These are phyloP conservation scores for Thymelicus lineola DNA, from an alignment of 2,888 invertebrate species.

Conservation along the genomic window DNA sequence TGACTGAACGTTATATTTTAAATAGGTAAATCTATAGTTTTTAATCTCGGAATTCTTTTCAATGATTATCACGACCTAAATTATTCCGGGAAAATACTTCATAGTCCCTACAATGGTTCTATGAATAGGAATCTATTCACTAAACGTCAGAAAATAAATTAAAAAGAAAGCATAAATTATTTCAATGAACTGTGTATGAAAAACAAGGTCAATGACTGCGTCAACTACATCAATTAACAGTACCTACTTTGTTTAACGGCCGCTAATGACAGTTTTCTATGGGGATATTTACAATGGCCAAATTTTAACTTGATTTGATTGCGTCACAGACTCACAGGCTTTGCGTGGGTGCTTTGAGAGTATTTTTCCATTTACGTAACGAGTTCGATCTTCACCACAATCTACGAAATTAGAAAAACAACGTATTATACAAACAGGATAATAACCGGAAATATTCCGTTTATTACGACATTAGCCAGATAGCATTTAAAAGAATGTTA, in stretches of 20 bases:
- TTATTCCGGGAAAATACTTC: no score
- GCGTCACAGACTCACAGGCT: not conserved
- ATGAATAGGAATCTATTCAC: not conserved
- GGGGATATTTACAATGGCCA: conserved; percentile 20
- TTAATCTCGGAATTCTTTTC: no score
- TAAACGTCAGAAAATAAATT: not conserved
- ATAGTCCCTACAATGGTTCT: not conserved
- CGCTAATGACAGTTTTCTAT: conserved; percentile 35
- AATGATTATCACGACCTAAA: no score
- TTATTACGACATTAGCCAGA: no score
- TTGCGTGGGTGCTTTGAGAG: not conserved
- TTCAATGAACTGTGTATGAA: not conserved
- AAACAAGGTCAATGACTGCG: conserved; percentile 24
- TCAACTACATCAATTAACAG: conserved; percentile 42
- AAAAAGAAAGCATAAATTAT: not conserved
- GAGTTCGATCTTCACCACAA: not conserved
- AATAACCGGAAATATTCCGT: no score
- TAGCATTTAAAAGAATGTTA: no score
- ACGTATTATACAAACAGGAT: no score
- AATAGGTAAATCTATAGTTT: no score
- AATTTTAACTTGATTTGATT: conserved; percentile 1
- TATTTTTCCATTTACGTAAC: not conserved
- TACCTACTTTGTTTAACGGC: conserved; percentile 35
- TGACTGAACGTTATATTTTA: no score
- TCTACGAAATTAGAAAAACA: not conserved